phyloP scores from a whole-genome alignment of 2,797 vertebrate genomes.

The Takifugu ocellatus region DNA sequence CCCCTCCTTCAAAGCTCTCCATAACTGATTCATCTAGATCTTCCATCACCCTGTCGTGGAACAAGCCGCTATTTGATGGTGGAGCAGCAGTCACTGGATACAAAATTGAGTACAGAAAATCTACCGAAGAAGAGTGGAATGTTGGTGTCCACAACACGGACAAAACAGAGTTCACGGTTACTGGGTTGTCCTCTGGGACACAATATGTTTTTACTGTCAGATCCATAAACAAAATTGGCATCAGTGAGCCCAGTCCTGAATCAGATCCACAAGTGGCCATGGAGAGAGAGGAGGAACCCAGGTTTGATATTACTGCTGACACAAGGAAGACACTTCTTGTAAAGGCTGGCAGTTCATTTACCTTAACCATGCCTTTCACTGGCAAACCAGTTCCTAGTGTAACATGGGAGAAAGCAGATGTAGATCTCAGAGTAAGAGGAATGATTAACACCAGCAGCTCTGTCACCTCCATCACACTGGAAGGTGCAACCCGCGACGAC shows the following conservation, averaged over 20 bases:
- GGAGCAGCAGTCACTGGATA: constrained; percentile 90
- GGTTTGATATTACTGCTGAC: constrained; percentile 89
- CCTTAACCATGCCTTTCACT: constrained; percentile 88
- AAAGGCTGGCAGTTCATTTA: constrained; percentile 89
- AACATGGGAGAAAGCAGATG: constrained; percentile 90
- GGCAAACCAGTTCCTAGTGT: constrained; percentile 90
- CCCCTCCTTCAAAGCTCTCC: constrained; percentile 88
- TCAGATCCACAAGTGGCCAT: constrained; percentile 87
- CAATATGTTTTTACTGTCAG: constrained; percentile 89
- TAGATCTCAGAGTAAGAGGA: constrained; percentile 88
- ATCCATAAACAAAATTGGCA: constrained; percentile 92
- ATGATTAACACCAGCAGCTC: constrained; percentile 84
- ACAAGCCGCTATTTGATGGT: constrained; percentile 95
- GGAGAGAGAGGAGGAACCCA: constrained; percentile 93
- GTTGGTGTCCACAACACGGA: constrained; percentile 83
- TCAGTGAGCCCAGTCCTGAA: constrained; percentile 88
- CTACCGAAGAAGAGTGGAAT: constrained; percentile 86
- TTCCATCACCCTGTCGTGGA: constrained; percentile 88
- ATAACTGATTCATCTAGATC: constrained; percentile 86
- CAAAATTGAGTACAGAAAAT: constrained; percentile 88
- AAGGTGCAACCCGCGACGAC: constrained; percentile 90
- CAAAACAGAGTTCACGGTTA: constrained; percentile 86
- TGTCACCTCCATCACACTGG: constrained; percentile 86
- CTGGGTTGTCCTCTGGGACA: constrained; percentile 80
- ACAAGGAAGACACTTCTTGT: constrained; percentile 93